phyloP scores from a whole-genome alignment of 2,113 vertebrate genomes.

The Phalacrocorax pelagicus region DNA sequence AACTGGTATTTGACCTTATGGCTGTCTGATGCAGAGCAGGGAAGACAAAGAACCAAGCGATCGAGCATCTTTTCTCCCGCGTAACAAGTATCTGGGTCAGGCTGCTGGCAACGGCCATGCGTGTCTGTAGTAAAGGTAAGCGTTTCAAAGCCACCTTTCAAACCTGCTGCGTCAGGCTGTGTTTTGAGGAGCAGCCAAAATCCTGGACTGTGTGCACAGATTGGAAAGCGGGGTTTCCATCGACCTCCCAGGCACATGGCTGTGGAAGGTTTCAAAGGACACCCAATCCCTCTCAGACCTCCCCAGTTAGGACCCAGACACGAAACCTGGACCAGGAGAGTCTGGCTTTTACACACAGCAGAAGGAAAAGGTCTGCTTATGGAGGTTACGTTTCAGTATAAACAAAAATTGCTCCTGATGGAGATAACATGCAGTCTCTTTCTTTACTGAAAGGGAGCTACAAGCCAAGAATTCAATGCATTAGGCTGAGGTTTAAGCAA shows the following conservation, averaged over 20 bases:
- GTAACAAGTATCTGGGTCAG: neutral
- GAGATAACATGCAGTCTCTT: neutral
- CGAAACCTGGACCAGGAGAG: neutral
- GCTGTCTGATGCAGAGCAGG: neutral
- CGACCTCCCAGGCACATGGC: neutral
- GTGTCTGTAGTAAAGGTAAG: neutral
- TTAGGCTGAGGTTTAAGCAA: neutral
- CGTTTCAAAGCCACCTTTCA: neutral
- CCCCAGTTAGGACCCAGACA: neutral
- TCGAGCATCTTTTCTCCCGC: neutral
- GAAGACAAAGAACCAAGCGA: neutral
- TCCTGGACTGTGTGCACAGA: neutral
- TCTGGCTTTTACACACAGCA: neutral
- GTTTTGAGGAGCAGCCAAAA: neutral
- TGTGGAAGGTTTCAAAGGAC: neutral
- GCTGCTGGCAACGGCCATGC: accelerated
- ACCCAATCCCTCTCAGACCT: neutral
- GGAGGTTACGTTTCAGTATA: neutral
- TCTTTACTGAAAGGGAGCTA: neutral
- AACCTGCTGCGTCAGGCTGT: neutral
- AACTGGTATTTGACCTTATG: neutral
- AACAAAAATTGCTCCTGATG: neutral
- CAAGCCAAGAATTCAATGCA: neutral
- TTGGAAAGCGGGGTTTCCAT: neutral
- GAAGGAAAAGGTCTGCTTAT: neutral